Evolutionary conservation across 2,113 vertebrate genomes (phyloP).

Genomic region (Globicephala melas): DNA sequence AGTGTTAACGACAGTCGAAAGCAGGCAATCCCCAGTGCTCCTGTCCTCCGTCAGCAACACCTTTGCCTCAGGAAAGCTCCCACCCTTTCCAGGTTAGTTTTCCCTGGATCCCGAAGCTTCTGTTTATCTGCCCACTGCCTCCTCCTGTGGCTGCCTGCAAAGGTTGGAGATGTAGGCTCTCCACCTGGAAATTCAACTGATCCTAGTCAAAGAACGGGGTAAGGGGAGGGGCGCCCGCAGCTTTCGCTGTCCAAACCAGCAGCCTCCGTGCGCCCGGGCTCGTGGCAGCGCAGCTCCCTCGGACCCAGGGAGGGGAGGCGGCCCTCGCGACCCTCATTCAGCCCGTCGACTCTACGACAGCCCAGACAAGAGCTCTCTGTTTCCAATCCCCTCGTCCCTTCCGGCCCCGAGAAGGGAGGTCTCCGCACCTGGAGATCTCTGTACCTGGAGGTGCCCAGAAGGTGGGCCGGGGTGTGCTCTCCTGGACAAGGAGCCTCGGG

Average conservation of each 20-base stretch:
- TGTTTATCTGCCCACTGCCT: not conserved
- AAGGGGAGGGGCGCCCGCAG: not conserved
- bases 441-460: not conserved
- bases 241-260: not conserved
- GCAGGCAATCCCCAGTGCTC: not conserved
- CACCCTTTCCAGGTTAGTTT: slow-evolving; percentile 11
- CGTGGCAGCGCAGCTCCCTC: not conserved
- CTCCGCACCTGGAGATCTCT: not conserved
- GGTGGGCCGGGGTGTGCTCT: not conserved
- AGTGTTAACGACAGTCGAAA: not conserved
- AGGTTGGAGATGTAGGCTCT: not conserved
- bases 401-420: not conserved
- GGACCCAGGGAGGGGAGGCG: not conserved
- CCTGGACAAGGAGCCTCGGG: not conserved
- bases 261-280: not conserved
- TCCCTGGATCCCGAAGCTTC: not conserved
- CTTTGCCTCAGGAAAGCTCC: not conserved
- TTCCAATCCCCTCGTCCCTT: not conserved
- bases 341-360: not conserved
- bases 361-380: not conserved
- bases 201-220: not conserved
- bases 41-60: not conserved
- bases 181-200: slow-evolving; percentile 11
- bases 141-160: not conserved
- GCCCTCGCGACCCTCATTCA: not conserved